A percentile compares a stretch with the other conserved stretches of the same genome.
These are phyloP conservation scores for Varanus komodoensis DNA, from an alignment of 2,113 vertebrate species.

Conservation along the genomic window DNA sequence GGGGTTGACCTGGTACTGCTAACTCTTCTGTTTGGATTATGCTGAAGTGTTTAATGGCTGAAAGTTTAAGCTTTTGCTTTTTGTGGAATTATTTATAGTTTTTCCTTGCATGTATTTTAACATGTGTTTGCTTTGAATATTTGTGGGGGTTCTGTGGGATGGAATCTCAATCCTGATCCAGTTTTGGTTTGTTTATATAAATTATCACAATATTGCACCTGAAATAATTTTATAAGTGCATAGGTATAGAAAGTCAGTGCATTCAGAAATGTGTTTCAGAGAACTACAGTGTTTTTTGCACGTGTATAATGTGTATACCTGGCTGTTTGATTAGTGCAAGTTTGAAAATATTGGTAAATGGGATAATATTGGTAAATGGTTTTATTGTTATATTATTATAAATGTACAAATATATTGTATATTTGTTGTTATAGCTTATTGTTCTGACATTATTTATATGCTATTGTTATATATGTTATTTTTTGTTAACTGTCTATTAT, in stretches of 20 bases:
- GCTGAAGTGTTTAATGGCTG: background rate
- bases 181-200: background rate
- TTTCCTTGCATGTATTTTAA: background rate
- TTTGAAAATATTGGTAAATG: background rate
- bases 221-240: background rate
- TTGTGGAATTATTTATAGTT: background rate
- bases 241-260: background rate
- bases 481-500: too few relatives aligned
- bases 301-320: background rate
- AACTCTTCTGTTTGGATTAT: background rate
- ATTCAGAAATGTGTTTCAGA: background rate
- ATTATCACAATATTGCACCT: too few relatives aligned
- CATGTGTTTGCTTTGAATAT: background rate
- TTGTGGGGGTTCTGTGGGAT: background rate
- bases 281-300: background rate
- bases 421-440: too few relatives aligned
- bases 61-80: background rate
- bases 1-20: background rate
- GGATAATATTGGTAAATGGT: background rate
- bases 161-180: background rate
- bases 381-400: too few relatives aligned
- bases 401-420: too few relatives aligned
- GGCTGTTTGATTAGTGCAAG: background rate
- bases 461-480: too few relatives aligned
- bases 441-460: too few relatives aligned